Evolutionary conservation across 2,888 invertebrate genomes (phyloP).

Genomic region (Gortyna flavago): DNA sequence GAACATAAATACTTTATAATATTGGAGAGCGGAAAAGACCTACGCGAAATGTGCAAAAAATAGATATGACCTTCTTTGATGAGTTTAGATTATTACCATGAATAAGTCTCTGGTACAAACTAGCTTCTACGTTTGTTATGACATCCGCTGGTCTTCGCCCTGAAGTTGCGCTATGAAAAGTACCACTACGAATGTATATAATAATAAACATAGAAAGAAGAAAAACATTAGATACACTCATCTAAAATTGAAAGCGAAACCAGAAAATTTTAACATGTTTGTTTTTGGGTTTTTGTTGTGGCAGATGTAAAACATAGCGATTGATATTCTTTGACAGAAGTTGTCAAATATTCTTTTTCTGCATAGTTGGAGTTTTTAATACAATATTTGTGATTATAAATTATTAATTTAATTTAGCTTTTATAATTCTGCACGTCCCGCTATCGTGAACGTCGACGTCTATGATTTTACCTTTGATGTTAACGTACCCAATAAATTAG

Average conservation of each 20-base stretch:
- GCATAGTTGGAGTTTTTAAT: neutral
- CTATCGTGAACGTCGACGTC: neutral
- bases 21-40: neutral
- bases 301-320: slow-evolving; percentile 8
- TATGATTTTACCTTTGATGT: neutral
- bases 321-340: slow-evolving; percentile 26
- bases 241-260: slow-evolving; percentile 44
- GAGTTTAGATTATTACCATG: slow-evolving; percentile 10
- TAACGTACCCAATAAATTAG: neutral
- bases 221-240: slow-evolving; percentile 75
- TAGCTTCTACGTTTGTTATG: neutral
- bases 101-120: neutral
- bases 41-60: too few relatives aligned
- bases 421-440: neutral
- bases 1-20: neutral
- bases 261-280: slow-evolving; percentile 71
- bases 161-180: slow-evolving; percentile 70
- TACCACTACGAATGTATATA: slow-evolving; percentile 76
- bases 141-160: neutral
- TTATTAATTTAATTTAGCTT: neutral
- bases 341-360: slow-evolving; percentile 34
- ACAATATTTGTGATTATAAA: neutral
- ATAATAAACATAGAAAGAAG: slow-evolving; percentile 72
- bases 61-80: neutral
- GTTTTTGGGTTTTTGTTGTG: slow-evolving; percentile 37